phyloP scores from a whole-genome alignment of 2,888 invertebrate species.

The Tinea trinotella region DNA sequence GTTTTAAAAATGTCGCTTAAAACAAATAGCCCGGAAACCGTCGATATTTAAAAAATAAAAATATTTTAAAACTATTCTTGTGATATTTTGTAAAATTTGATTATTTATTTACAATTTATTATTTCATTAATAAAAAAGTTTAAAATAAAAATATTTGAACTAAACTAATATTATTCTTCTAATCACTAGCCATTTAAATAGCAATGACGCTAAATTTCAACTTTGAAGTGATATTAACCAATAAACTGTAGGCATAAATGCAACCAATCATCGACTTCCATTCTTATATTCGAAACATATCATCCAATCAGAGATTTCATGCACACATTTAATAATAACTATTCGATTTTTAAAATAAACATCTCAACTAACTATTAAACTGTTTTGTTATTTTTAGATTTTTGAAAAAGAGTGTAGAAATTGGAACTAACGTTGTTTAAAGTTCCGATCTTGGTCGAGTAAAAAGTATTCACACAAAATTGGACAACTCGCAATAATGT shows the following conservation, averaged over 20 bases:
- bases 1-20: no score
- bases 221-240: not conserved
- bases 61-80: no score
- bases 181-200: conserved; percentile 71
- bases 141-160: conserved; percentile 26
- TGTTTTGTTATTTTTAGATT: conserved; percentile 7
- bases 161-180: conserved; percentile 60
- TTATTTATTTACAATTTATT: not conserved
- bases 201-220: conserved; percentile 28
- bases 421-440: no score
- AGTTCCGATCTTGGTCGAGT: no score
- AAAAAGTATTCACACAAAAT: no score
- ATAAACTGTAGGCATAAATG: conserved; percentile 31
- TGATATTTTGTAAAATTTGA: conserved; percentile 1
- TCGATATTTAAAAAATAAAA: no score
- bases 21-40: no score
- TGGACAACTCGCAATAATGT: no score
- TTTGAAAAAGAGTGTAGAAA: no score
- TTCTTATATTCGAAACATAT: not conserved
- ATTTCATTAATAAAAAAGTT: not conserved
- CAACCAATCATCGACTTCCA: not conserved
- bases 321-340: conserved; percentile 5
- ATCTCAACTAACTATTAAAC: not conserved
- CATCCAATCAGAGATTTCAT: not conserved
- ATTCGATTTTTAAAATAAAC: conserved; percentile 5